Evolutionary conservation across 2,113 vertebrate species (phyloP), one percentile per base, ranked within the genome.

Genomic region (Amia ocellicauda): DNA sequence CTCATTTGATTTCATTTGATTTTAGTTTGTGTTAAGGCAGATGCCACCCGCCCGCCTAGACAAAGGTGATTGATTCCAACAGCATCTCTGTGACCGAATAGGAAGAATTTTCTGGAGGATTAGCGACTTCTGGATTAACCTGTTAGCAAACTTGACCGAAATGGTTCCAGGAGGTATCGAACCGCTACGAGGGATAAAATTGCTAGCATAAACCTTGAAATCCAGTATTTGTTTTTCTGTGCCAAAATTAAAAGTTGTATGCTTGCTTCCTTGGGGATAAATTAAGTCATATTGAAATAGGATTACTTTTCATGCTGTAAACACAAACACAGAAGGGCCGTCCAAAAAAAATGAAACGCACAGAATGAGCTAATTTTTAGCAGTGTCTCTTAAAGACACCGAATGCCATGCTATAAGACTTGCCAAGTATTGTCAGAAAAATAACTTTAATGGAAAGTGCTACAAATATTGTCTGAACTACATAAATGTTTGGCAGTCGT

Each of bases 41-140:
- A 19, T 13, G 24, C 11, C 26, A 27, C 22, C 43, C 36, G 13
- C 41, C 53, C 59, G 57, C 43, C 40, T 11, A 62, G 47, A 50
- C 63, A 65, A 60, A 65, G 59, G 59, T 42, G 14, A 58, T 41
- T 41, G 28, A 55, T 28, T 58, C 27, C 24, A 58, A 20, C 27
- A 58, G 42, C 27, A 47, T 41, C 57, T 51, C 58, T 40, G 28
- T 55, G 58, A 28, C 20, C 14, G 57, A 50, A 28, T 7, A 43
- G 62, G 47, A 42, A 28, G 60, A 58, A 31, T 28, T 53, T 67
- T 61, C 42, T 17, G 19, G 4, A 14, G 68, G 58, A 70, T 60
- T 60, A 65, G 62, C 22, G 58, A 56, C 60, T 69, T 60, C 26
- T 5, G 52, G 63, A 69, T 70, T 70, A 70, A 60, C 41, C 61